phyloP scores from a whole-genome alignment of 2,888 invertebrate species.

The Eumacrocentrus americanus region DNA sequence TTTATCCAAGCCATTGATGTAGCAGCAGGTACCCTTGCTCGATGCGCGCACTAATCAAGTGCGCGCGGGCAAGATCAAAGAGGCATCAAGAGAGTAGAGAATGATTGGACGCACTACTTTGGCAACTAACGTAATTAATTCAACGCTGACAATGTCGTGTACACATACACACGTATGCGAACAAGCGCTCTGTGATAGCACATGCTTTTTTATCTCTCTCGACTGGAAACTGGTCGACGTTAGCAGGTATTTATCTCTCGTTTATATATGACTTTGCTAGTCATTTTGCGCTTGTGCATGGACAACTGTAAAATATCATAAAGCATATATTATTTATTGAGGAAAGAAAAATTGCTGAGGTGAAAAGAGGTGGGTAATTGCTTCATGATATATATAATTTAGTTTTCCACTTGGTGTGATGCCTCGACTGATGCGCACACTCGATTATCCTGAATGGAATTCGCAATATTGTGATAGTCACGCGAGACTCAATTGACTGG shows the following conservation, averaged over 20 bases:
- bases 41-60: conserved; percentile 2
- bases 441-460: background rate
- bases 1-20: too few species aligned
- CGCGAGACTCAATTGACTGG: conserved; percentile 6
- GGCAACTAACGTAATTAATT: conserved; percentile 13
- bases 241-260: background rate
- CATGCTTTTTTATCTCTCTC: background rate
- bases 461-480: conserved; percentile 11
- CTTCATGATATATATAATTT: background rate
- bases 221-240: background rate
- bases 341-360: background rate
- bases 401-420: background rate
- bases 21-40: too few species aligned
- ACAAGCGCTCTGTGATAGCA: background rate
- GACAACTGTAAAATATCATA: background rate
- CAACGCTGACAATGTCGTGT: background rate
- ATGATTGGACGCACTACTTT: background rate
- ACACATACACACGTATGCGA: background rate
- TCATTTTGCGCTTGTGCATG: background rate
- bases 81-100: too few species aligned
- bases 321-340: background rate
- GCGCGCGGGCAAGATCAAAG: conserved; percentile 19
- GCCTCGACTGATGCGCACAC: background rate
- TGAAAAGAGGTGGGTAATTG: background rate
- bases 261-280: background rate